These are phyloP conservation scores for Pogonocherus hispidulus DNA, from an alignment of 2,888 invertebrate genomes.

Conservation along the genomic window DNA sequence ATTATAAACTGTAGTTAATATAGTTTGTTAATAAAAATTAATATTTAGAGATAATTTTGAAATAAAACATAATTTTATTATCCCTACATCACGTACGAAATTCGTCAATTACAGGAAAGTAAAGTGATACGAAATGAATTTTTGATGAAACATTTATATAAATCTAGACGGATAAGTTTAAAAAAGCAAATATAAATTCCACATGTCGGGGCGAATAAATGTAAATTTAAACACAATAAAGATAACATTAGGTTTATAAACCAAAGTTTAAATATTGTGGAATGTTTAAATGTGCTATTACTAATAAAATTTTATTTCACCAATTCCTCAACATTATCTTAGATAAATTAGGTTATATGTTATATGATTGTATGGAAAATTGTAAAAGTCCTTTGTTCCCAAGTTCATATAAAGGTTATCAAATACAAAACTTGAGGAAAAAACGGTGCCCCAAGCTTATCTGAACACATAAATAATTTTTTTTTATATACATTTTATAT, in stretches of 20 bases:
- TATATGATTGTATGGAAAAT: background rate
- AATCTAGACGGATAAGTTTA: background rate
- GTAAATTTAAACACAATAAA: background rate
- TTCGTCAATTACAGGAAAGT: background rate
- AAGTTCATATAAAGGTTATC: background rate
- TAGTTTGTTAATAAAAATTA: too few relatives aligned
- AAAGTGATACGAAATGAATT: background rate
- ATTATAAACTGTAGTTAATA: too few relatives aligned
- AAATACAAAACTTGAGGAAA: too few relatives aligned
- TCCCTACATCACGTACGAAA: background rate
- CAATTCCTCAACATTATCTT: constrained; percentile 13
- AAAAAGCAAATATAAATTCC: background rate
- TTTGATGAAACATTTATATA: background rate
- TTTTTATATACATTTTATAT: too few relatives aligned
- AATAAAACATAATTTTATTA: constrained; percentile 70
- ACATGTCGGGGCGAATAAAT: background rate
- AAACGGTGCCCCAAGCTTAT: too few relatives aligned
- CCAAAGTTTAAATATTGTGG: background rate
- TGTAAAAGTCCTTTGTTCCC: background rate
- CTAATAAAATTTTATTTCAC: constrained; percentile 25
- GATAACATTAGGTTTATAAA: constrained; percentile 2
- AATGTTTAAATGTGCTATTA: background rate
- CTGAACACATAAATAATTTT: too few relatives aligned
- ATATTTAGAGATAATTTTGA: constrained; percentile 58
- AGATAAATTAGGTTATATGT: background rate